Conservation (phyloP, 2,888 invertebrate species). For the Scaeva pyrastri region DNA sequence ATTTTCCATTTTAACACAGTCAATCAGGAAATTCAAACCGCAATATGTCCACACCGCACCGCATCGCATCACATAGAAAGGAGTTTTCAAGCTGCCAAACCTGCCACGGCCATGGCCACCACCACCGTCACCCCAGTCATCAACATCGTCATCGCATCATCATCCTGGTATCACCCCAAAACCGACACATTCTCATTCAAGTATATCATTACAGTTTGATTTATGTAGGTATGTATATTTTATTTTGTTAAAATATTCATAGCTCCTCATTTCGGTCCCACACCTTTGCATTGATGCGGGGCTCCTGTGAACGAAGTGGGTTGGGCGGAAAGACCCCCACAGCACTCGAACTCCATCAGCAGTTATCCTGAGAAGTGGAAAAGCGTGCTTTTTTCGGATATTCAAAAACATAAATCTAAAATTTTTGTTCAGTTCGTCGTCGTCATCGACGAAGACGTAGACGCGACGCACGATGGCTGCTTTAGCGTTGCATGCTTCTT, state of each 20-base stretch:
- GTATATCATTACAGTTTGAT: conserved; percentile 73
- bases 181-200: conserved; percentile 57
- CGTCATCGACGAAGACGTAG: conserved; percentile 58
- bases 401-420: conserved; percentile 69
- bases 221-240: conserved; percentile 72
- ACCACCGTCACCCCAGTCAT: background rate
- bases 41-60: conserved; percentile 46
- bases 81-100: background rate
- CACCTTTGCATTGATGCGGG: conserved; percentile 50
- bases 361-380: conserved; percentile 23
- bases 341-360: no score
- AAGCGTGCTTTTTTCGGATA: conserved; percentile 42
- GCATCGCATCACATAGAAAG: no score
- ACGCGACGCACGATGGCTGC: conserved; percentile 62
- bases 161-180: background rate
- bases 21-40: conserved; percentile 40
- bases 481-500: conserved; percentile 37
- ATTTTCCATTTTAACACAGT: conserved; percentile 60
- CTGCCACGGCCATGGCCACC: background rate
- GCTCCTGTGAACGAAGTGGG: conserved; percentile 1
- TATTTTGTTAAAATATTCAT: conserved; percentile 73
- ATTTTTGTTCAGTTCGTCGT: conserved; percentile 44
- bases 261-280: conserved; percentile 58
- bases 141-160: background rate
- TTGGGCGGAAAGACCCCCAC: conserved; percentile 37